phyloP scores from a whole-genome alignment of 2,797 vertebrate genomes.

The Malacoraja senta region DNA sequence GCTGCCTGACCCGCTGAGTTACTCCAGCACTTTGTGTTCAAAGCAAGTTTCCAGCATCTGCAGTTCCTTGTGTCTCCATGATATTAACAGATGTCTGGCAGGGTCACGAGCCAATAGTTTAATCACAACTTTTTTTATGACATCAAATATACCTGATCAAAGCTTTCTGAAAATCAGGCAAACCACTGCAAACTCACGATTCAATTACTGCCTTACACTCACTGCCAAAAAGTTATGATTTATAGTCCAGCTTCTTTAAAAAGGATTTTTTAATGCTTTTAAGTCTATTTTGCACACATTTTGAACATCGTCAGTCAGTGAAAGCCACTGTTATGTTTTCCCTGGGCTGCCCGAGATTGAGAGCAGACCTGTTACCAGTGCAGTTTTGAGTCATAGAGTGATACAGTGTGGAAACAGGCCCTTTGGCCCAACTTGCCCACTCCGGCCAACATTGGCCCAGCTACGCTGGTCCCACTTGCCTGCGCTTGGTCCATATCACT shows the following conservation, averaged over 20 bases:
- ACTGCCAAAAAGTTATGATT: background rate
- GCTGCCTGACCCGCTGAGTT: too few relatives aligned
- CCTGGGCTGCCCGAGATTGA: too few relatives aligned
- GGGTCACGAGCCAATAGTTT: background rate
- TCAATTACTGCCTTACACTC: background rate
- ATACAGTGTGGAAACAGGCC: too few relatives aligned
- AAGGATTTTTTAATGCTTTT: background rate
- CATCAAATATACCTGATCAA: background rate
- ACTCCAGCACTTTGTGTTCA: too few relatives aligned
- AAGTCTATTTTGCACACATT: background rate
- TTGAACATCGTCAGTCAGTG: background rate
- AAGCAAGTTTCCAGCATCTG: too few relatives aligned
- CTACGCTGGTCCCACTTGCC: too few relatives aligned
- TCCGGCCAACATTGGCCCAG: too few relatives aligned
- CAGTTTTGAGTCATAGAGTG: background rate
- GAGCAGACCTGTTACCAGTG: too few relatives aligned
- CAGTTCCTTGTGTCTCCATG: too few relatives aligned
- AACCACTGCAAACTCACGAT: background rate
- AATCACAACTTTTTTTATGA: background rate
- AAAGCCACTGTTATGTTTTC: background rate
- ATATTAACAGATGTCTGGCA: background rate
- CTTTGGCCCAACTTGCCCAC: too few relatives aligned
- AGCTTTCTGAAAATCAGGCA: background rate
- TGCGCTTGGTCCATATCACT: too few relatives aligned
- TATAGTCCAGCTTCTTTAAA: background rate